Evolutionary conservation across 1,140 invertebrate genomes (phyloP), one percentile per base, ranked within the genome.

Genomic region (Teleopsis dalmanni): DNA sequence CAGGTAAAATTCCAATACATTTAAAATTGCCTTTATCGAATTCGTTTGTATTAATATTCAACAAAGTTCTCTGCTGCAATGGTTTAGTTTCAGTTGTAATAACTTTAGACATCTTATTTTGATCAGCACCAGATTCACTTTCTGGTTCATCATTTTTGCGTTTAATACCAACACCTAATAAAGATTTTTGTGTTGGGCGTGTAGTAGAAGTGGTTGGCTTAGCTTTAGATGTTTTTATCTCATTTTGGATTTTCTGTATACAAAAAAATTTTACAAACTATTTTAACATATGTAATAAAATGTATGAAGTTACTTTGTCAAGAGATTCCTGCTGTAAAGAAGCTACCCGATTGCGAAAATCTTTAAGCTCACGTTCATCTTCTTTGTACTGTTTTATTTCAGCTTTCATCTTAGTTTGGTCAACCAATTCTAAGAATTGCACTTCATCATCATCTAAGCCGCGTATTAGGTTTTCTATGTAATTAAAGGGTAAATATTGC

Each of bases 401-500:
- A 29, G 87, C 84, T 50, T 87, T 84, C 27, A 89, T 76, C 75
- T 91, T 92, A 16, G 82, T 85, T 52, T 83, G 76, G 72, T 94
- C 88, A 8, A 96, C 88, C 37, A 89, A 75, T 59, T 96, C 89
- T 8, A 97, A 72, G 72, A 96, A 97, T 54, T 91, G 84, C 0
- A 93, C 84, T 76, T 97, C 94, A 73, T 97, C 94, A 66, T 94
- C 90, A 72, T 96, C 92, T 3, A 97, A 73, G 8, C 91, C 91
- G 72, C 90, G 87, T 50, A 97, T 93, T 78, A 95, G 85, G 74
- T 96, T 94, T 73, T 95, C 91, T 91, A 60, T n/a, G n/a, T n/a
- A n/a, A n/a, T n/a, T n/a, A n/a, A n/a, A n/a, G n/a, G n/a, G 14
- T 73, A 54, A 35, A 51, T 21, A 33, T 21, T 31, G n/a, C 16